These are phyloP conservation scores for Micromys minutus DNA, from an alignment of 2,113 vertebrate species.

Conservation along the genomic window DNA sequence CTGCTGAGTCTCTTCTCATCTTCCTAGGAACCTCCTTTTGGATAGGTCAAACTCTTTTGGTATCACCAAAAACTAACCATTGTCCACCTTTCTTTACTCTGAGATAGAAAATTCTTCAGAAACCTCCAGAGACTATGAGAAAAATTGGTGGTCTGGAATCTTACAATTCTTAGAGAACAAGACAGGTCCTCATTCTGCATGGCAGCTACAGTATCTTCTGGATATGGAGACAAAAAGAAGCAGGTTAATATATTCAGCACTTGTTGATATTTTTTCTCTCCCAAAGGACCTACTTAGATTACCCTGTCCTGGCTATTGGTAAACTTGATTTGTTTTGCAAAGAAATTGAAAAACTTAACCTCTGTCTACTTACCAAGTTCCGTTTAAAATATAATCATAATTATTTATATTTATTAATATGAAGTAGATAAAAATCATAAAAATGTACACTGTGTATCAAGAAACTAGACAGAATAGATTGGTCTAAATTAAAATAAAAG, in stretches of 20 bases:
- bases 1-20: neutral
- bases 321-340: neutral
- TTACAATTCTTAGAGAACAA: neutral
- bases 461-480: neutral
- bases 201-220: neutral
- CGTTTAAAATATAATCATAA: neutral
- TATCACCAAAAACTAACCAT: neutral
- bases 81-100: neutral
- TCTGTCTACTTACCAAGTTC: neutral
- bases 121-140: neutral
- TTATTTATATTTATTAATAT: neutral
- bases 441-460: neutral
- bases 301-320: neutral
- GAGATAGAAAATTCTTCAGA: slow-evolving; percentile 2
- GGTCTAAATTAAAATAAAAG: neutral
- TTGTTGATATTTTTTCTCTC: neutral
- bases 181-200: neutral
- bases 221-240: neutral
- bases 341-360: neutral
- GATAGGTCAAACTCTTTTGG: neutral
- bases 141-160: neutral
- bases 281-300: neutral
- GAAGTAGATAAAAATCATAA: neutral
- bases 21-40: neutral
- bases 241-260: neutral